Evolutionary conservation across 2,113 vertebrate species (phyloP), one percentile per base, ranked within the genome.

Genomic region (Lontra canadensis): DNA sequence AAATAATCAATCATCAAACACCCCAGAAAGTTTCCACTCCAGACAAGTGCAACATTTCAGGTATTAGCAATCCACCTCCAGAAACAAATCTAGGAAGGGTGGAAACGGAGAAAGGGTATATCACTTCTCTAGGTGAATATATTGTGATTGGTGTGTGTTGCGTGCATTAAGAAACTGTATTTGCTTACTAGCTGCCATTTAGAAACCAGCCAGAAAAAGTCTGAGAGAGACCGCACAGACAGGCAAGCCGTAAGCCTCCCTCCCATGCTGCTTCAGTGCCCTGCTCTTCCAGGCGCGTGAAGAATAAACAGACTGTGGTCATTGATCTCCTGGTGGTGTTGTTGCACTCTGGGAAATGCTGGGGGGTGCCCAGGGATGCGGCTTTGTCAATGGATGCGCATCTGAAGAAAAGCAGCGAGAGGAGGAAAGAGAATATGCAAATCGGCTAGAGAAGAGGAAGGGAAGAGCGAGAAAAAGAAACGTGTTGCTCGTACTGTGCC

Each of bases 1-100:
- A 96, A 97, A 26, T 80, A 91, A 98, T 95, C 98, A 65, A 96
- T 98, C 87, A 95, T 49, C 96, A 97, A 98, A 98, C 93, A 97
- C 93, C 92, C 90, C 17, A 79, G 86, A 94, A 95, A 94, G 82
- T 88, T 95, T n/a, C 96, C 26, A 5, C 36, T 57, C 85, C 0
- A 96, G 80, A 76, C 57, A 97, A 97, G 97, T 96, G 93, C 90
- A 96, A 98, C 89, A 91, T 93, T 88, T 83, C 84, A 95, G 84
- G 84, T 92, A 95, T 93, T 86, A 96, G 85, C 94, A 94, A 96
- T 21, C 81, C 88, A 63, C 76, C 81, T 82, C 93, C 96, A 95
- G 90, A 95, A 88, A 96, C 85, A 71, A 88, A 81, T 90, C 61
- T 73, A 57, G 29, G 31, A 67, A 79, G 49, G 34, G 47, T 74